These are phyloP conservation scores for Lota lota DNA, from an alignment of 2,113 vertebrate genomes.

Conservation along the genomic window DNA sequence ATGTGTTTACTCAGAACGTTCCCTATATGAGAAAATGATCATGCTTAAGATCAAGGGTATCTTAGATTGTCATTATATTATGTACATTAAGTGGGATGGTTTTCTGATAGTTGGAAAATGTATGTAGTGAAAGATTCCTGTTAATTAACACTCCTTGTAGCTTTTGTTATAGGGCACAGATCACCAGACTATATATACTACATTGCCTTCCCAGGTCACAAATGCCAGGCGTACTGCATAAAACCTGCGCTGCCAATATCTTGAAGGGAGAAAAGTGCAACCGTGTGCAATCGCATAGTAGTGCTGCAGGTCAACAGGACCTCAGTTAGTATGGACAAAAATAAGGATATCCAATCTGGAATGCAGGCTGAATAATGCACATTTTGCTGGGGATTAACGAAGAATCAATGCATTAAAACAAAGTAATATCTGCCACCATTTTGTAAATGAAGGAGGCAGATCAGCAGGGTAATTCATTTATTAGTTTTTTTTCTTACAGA, in stretches of 20 bases:
- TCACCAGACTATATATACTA: no score
- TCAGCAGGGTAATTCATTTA: slow-evolving; percentile 29
- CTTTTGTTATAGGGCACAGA: no score
- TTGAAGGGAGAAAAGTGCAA: slow-evolving; percentile 2
- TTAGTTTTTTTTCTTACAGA: slow-evolving; percentile 31
- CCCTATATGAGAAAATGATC: background rate
- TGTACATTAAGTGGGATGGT: no score
- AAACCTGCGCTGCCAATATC: background rate
- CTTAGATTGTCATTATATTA: no score
- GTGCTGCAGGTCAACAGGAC: slow-evolving; percentile 16
- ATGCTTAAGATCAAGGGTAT: no score
- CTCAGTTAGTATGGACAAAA: background rate
- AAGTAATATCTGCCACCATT: slow-evolving; percentile 53
- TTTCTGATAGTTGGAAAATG: no score
- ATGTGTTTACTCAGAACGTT: background rate
- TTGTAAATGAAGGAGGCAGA: slow-evolving; percentile 21
- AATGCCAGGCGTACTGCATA: no score
- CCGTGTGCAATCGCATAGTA: background rate
- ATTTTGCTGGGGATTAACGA: no score
- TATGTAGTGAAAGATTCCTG: no score
- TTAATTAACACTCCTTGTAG: no score
- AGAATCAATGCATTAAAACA: slow-evolving; percentile 36
- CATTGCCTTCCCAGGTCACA: no score
- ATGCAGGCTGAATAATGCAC: slow-evolving; percentile 40
- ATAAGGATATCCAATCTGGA: slow-evolving; percentile 20